Evolutionary conservation across 2,888 invertebrate genomes (phyloP).

Genomic region (Drepanosiphum platanoidis): DNA sequence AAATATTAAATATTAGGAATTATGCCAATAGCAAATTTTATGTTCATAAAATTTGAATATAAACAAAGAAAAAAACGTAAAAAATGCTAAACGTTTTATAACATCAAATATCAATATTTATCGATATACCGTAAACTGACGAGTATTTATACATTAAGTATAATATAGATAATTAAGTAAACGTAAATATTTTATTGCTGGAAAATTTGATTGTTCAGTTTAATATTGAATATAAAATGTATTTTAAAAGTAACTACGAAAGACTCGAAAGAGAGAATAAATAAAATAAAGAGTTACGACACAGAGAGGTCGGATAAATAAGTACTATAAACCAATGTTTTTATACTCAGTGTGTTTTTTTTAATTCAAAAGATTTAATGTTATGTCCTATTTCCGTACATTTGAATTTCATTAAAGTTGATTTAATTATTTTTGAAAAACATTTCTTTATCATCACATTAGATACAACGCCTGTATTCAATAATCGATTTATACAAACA

Average conservation of each 20-base stretch:
- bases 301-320: no score
- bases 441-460: no score
- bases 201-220: not conserved
- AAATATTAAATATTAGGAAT: not conserved
- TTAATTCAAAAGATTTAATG: not conserved
- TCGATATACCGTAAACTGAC: no score
- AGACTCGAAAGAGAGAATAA: no score
- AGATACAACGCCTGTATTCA: not conserved
- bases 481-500: conserved; percentile 11
- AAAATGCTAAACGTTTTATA: not conserved
- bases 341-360: no score
- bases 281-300: no score
- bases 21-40: not conserved
- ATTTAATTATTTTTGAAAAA: conserved; percentile 14
- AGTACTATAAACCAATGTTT: no score
- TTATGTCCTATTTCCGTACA: not conserved
- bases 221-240: not conserved
- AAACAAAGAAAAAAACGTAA: not conserved
- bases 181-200: not conserved
- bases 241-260: not conserved
- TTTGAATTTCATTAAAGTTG: conserved; percentile 6
- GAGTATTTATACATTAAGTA: no score
- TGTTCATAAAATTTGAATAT: no score
- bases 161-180: no score
- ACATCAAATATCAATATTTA: no score